Percentiles rank a stretch among this genome's conserved stretches.
These are phyloP conservation scores for Lepus timidus DNA, from an alignment of 2,113 vertebrate genomes.

Conservation along the genomic window DNA sequence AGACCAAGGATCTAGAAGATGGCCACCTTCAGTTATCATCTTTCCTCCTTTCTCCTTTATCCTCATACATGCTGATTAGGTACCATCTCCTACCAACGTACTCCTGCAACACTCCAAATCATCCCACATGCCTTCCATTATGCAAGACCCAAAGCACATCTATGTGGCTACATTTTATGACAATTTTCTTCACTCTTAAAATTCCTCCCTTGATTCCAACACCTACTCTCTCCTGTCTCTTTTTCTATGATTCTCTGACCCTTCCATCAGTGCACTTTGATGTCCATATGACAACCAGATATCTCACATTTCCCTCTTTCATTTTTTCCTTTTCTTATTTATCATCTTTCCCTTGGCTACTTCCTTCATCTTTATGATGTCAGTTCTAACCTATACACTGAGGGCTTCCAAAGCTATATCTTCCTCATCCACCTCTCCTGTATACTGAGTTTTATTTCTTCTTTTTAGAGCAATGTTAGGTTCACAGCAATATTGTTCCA, in stretches of 20 bases:
- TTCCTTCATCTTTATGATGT: neutral
- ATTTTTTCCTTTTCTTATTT: neutral
- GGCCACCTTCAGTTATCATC: neutral
- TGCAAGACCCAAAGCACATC: neutral
- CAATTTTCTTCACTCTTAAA: neutral
- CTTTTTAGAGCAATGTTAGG: neutral
- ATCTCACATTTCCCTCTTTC: neutral
- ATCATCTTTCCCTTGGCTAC: neutral
- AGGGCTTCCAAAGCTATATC: neutral
- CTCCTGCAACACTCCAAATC: neutral
- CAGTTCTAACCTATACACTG: neutral
- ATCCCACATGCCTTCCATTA: neutral
- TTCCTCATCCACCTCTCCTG: neutral
- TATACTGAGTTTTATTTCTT: neutral
- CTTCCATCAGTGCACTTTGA: neutral
- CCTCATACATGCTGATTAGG: accelerated
- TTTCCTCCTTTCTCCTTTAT: constrained; percentile 18
- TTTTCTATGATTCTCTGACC: neutral
- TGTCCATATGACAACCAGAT: neutral
- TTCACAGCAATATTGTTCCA: neutral
- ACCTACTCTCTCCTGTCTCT: neutral
- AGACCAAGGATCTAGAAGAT: neutral
- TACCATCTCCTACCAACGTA: neutral
- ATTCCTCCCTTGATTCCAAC: neutral
- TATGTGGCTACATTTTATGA: neutral